Percentiles rank a stretch among this genome's conserved stretches.
These are phyloP conservation scores for Helicolenus hilgendorfi DNA, from an alignment of 2,797 vertebrate species.

Conservation along the genomic window DNA sequence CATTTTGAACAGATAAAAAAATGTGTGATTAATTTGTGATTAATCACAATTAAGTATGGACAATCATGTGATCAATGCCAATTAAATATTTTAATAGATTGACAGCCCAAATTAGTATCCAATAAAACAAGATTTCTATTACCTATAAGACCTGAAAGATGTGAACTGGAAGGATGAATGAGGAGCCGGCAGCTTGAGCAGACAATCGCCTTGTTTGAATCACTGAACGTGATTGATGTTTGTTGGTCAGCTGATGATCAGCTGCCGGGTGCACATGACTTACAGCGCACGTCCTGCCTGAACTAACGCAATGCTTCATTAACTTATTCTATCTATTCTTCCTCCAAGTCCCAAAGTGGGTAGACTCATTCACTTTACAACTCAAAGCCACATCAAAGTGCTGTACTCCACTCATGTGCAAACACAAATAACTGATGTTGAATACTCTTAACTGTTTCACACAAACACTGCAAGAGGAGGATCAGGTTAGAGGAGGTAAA, in stretches of 20 bases:
- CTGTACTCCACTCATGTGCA: constrained; percentile 29
- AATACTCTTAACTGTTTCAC: constrained; percentile 42
- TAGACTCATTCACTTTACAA: constrained; percentile 28
- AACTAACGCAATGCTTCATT: constrained; percentile 69
- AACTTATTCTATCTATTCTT: constrained; percentile 53
- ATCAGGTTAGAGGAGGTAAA: neutral
- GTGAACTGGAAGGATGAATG: neutral
- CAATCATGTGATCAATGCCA: neutral
- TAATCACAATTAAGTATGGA: too few relatives aligned
- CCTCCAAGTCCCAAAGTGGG: constrained; percentile 56
- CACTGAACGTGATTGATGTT: constrained; percentile 50
- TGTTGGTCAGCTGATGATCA: constrained; percentile 69
- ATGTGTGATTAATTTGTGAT: too few relatives aligned
- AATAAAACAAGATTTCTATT: neutral
- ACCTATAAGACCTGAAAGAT: neutral
- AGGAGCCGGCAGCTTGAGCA: neutral
- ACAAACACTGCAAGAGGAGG: neutral
- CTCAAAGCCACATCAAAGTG: constrained; percentile 23
- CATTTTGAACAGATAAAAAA: neutral
- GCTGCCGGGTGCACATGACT: constrained; percentile 67
- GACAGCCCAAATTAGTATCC: neutral
- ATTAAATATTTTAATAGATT: neutral
- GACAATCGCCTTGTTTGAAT: constrained; percentile 35
- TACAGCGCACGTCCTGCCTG: constrained; percentile 35
- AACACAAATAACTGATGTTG: constrained; percentile 26